Percentiles rank a stretch among this genome's conserved stretches.
These are phyloP conservation scores for Origma solitaria DNA, from an alignment of 2,113 vertebrate genomes.

Conservation along the genomic window DNA sequence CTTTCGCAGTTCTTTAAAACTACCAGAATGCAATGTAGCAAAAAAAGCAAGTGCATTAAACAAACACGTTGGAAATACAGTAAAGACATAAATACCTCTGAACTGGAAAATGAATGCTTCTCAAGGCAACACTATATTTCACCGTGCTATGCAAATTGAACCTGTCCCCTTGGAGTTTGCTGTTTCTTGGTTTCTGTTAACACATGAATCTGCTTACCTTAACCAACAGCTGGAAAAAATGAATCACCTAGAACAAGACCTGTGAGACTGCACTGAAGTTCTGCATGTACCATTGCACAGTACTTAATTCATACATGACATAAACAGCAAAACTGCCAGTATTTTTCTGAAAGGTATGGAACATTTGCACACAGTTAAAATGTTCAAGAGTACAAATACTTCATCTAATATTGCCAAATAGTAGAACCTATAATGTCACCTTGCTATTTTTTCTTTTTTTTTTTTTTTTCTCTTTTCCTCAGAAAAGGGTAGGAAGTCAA, in stretches of 20 bases:
- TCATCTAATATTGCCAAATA: not conserved
- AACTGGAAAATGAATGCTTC: not conserved
- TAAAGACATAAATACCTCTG: not conserved
- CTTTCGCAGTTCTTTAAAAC: not conserved
- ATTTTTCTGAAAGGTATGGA: not conserved
- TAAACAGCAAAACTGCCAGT: not conserved
- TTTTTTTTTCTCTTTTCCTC: not conserved
- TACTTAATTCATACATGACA: not conserved
- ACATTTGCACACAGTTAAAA: not conserved
- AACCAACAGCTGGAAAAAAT: slow-evolving; percentile 13
- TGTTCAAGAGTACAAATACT: not conserved
- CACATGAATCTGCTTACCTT: not conserved
- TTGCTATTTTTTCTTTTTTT: not conserved
- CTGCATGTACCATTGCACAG: not conserved
- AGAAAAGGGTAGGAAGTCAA: not conserved
- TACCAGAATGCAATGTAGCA: not conserved
- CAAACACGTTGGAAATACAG: not conserved
- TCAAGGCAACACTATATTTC: not conserved
- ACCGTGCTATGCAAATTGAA: not conserved
- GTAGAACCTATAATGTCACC: not conserved
- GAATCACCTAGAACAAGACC: not conserved
- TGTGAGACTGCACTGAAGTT: not conserved
- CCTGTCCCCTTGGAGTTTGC: not conserved
- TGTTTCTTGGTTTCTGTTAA: not conserved
- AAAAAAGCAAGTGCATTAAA: not conserved